Evolutionary conservation across 2,113 vertebrate genomes (phyloP), one percentile per base, ranked within the genome.

Genomic region (Catharus bicknelli): DNA sequence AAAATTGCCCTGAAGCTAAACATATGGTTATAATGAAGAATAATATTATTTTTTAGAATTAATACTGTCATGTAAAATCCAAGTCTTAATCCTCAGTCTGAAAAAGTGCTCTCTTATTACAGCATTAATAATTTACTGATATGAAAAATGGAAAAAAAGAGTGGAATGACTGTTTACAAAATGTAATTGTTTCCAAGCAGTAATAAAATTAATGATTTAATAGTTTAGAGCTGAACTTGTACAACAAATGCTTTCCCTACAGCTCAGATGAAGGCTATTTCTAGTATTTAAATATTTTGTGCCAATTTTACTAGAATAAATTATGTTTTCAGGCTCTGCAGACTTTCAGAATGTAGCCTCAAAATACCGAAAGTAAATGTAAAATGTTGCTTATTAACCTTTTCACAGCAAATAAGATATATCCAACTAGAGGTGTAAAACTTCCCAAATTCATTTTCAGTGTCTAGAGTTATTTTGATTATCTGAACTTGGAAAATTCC

Each of bases 1-100:
- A 94, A 94, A 93, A 79, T n/a, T 86, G 80, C 88, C 90, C 76
- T 86, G 80, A 54, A 96, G 88, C 69, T 75, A 88, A 94, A 93
- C 92, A 92, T 92, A 88, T 95, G 92, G 80, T 96, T 83, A 54
- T 74, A 90, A 83, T 96, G 74, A 88, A 81, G 83, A 91, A 77
- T 47, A 85, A 76, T 91, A 78, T 81, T 90, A 62, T 77, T 91
- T 91, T 95, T 94, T 67, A 90, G 83, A 90, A 86, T 93, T 95
- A 92, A 90, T 81, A 58, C 27, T 92, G 80, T 88, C 92, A 87
- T 86, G 88, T 90, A 94, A 95, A 95, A 95, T 87, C 80, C 78
- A 76, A 85, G 32, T 62, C 82, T 93, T 93, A 93, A 93, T 90
- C 57, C 67, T 90, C 67, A 55, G 47, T 48, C 82, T 93, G 51